Evolutionary conservation across 1,140 invertebrate genomes (phyloP).

Genomic region (Drosophila baimaii): DNA sequence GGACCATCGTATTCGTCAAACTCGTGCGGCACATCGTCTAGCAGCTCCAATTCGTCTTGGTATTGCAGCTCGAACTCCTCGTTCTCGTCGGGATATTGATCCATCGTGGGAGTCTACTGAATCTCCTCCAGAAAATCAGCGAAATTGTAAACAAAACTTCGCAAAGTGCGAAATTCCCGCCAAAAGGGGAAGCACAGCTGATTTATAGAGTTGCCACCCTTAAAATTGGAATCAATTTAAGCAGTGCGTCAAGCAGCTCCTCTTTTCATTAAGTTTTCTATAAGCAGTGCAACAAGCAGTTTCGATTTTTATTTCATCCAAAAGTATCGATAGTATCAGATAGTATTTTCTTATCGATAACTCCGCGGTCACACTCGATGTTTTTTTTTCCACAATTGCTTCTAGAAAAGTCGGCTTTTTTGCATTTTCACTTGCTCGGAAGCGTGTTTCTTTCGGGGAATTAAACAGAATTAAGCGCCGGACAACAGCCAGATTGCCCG

Average conservation of each 20-base stretch:
- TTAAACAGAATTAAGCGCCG: background rate
- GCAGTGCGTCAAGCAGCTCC: too few relatives aligned
- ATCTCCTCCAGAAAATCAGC: background rate
- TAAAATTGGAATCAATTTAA: too few relatives aligned
- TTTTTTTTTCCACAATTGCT: conserved; percentile 24
- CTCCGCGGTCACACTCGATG: too few relatives aligned
- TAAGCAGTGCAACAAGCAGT: too few relatives aligned
- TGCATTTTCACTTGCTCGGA: conserved; percentile 47
- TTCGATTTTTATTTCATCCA: too few relatives aligned
- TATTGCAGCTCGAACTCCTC: conserved; percentile 91
- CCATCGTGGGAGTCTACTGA: conserved; percentile 36
- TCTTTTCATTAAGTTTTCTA: too few relatives aligned
- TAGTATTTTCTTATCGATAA: too few relatives aligned
- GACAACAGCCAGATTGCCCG: conserved; percentile 6
- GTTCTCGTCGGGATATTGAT: conserved; percentile 90
- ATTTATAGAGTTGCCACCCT: background rate
- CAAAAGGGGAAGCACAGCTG: conserved; percentile 24
- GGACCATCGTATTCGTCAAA: conserved; percentile 84
- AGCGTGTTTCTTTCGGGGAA: conserved; percentile 47
- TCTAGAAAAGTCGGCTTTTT: conserved; percentile 80
- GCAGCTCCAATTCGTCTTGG: conserved; percentile 89
- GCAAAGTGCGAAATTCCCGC: conserved; percentile 10
- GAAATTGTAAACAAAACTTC: conserved; percentile 19
- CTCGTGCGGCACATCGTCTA: conserved; percentile 84
- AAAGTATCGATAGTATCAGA: too few relatives aligned